Base-by-base conservation (phyloP, 2,888 invertebrate genomes). In the Molorchus minor region DNA sequence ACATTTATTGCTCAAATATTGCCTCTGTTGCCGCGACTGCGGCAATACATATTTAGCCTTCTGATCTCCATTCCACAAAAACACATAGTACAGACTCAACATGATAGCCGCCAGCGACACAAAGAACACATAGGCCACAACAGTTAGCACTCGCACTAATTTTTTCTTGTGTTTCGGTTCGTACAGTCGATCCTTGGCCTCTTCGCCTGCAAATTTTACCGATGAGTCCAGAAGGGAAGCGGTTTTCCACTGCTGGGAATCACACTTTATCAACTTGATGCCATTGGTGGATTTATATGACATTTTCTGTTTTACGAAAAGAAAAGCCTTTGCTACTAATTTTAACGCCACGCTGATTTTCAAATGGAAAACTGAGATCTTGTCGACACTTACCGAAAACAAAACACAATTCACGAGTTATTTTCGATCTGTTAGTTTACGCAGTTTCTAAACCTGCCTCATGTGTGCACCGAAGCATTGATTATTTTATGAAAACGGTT, bases 91-190 rank as follows among this genome's bases (percentile, higher is more conserved):
- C 49, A 95, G 86, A 10, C 95, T 95, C 67, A 97, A 85, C 84
- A 96, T 92, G 74, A 96, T 94, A 49, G 96, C 96, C 15, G 95
- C 96, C 75, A 96, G 84, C 40, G 96, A 96, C 71, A 97, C 96
- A 79, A 94, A 93, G 80, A 96, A 90, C 69, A 96, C 91, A 83
- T 97, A 97, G 51, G 95, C 93, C 74, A 96, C 87, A 69, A 97
- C 96, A 16, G 96, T 96, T 75, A 96, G 86, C 71, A 96, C 92
- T 67, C 96, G 88, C 66, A 96, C 89, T 81, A 91, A 87, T 83
- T 96, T 94, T 81, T 92, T 92, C 80, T 91, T 90, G 75, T 91
- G 90, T 80, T 92, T 93, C 65, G 92, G 89, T 79, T 92, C 92
- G 82, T 91, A 91, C 55, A 91, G 83, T 71, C 88, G 86, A 79